These are phyloP conservation scores for Megalonaias nervosa DNA, from an alignment of 1,140 invertebrate species.

Conservation along the genomic window DNA sequence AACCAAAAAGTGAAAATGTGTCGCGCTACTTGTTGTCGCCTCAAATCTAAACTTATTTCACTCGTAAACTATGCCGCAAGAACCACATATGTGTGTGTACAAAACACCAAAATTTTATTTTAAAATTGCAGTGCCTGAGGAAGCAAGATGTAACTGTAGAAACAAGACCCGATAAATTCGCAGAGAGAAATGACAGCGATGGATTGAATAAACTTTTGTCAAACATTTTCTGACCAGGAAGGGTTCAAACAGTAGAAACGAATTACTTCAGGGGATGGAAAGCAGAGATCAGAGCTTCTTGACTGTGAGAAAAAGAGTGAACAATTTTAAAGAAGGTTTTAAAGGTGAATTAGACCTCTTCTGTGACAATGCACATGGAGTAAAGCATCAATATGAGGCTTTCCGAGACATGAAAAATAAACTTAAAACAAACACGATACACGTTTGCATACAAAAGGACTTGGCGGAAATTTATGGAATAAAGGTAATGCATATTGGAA, in stretches of 20 bases:
- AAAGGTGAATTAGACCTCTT: constrained; percentile 15
- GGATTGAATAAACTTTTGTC: not conserved
- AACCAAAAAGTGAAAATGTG: constrained; percentile 4
- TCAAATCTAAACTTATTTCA: constrained; percentile 10
- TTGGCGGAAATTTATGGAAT: constrained; percentile 37
- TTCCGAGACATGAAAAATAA: constrained; percentile 31
- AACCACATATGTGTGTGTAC: constrained; percentile 13
- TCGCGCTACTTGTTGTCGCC: constrained; percentile 21
- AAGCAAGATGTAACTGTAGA: constrained; percentile 1
- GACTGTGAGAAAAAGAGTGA: constrained; percentile 2
- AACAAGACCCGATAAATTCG: constrained; percentile 14
- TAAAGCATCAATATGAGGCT: constrained; percentile 27
- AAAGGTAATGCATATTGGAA: constrained; percentile 35
- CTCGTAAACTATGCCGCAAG: constrained; percentile 11
- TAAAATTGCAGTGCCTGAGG: constrained; percentile 9
- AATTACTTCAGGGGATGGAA: constrained; percentile 21
- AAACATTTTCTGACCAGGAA: not conserved
- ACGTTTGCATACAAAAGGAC: constrained; percentile 35
- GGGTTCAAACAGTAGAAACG: constrained; percentile 27
- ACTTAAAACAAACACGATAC: constrained; percentile 11
- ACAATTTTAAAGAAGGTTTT: not conserved
- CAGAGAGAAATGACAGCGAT: not conserved
- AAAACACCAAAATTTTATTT: constrained; percentile 17
- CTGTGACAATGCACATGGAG: constrained; percentile 10
- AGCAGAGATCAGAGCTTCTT: constrained; percentile 9